phyloP scores from a whole-genome alignment of 2,113 vertebrate genomes.

The Laticauda laticaudata region DNA sequence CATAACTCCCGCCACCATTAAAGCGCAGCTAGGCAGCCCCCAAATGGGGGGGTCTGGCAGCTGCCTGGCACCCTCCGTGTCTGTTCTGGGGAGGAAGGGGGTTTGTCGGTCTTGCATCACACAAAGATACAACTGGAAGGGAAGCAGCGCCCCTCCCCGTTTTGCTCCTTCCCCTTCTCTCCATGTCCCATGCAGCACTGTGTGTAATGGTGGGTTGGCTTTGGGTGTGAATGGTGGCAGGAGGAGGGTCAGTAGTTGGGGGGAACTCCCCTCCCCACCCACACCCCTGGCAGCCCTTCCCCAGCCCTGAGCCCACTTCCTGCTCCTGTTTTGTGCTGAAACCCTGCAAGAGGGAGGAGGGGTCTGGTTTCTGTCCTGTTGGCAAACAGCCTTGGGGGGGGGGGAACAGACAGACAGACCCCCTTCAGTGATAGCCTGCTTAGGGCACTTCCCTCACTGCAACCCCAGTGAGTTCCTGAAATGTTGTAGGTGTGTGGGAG shows the following conservation, averaged over 20 bases:
- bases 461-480: background rate
- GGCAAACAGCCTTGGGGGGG: background rate
- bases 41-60: too few species aligned
- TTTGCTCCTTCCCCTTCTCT: fast-evolving
- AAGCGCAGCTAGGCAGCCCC: background rate
- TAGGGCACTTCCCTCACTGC: background rate
- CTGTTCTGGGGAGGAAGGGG: background rate
- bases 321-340: background rate
- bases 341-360: constrained; percentile 1
- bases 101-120: fast-evolving
- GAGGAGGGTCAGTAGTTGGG: background rate
- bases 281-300: background rate
- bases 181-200: background rate
- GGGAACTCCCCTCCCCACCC: background rate
- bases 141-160: background rate
- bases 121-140: background rate
- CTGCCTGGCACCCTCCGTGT: background rate
- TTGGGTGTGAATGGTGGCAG: background rate
- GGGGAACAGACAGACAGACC: background rate
- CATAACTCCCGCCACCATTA: too few species aligned
- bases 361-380: background rate
- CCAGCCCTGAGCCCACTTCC: background rate
- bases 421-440: background rate
- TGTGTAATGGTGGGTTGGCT: background rate
- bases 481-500: background rate